Evolutionary conservation across 2,113 vertebrate species (phyloP).

Genomic region (Parotia lawesii): DNA sequence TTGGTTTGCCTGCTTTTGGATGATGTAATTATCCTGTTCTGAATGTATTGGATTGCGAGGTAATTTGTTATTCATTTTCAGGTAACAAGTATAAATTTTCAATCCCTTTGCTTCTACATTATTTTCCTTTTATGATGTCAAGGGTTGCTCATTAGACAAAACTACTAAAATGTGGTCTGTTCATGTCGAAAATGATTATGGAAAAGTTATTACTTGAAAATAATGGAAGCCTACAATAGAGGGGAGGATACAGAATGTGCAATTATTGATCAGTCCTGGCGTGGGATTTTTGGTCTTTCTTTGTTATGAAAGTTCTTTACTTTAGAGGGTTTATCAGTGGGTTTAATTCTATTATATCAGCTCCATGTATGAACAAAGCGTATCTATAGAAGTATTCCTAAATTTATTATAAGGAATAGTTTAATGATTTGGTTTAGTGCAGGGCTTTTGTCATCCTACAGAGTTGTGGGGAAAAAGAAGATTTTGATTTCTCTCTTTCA

Average conservation of each 20-base stretch:
- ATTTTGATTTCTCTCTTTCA: not conserved
- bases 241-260: not conserved
- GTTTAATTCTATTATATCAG: not conserved
- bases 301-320: not conserved
- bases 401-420: not conserved
- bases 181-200: not conserved
- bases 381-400: not conserved
- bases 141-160: not conserved
- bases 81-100: not conserved
- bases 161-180: not conserved
- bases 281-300: not conserved
- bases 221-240: not conserved
- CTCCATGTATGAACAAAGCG: not conserved
- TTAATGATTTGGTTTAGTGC: not conserved
- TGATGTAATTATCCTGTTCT: not conserved
- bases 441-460: not conserved
- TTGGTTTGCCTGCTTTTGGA: not conserved
- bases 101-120: not conserved
- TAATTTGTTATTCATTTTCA: not conserved
- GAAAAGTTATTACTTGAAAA: not conserved
- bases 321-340: not conserved
- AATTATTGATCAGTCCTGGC: not conserved
- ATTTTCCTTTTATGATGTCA: not conserved
- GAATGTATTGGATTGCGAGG: not conserved
- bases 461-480: accelerated